Conservation (phyloP, 2,113 vertebrate genomes). For the Channa maculata region DNA sequence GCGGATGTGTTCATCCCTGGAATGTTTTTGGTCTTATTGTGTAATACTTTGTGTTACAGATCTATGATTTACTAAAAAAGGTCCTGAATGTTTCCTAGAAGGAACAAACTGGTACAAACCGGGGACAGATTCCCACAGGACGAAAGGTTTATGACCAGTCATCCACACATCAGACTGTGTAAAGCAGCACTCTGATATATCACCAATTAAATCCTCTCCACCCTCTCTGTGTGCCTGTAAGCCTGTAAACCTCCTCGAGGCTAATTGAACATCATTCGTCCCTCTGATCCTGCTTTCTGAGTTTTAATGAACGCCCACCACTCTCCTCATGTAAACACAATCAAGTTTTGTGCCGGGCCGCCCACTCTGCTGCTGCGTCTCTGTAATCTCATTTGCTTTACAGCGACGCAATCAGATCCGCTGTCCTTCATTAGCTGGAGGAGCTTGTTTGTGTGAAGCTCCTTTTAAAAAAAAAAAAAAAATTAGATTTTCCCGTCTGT, state of each 20-base stretch:
- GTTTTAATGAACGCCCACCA: slow-evolving; percentile 44
- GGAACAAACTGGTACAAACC: no score
- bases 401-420: slow-evolving; percentile 39
- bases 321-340: slow-evolving; percentile 28
- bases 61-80: no score
- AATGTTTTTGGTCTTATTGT: no score
- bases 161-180: no score
- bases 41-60: no score
- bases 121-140: no score
- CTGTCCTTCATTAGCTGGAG: slow-evolving; percentile 51
- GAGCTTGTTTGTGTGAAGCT: slow-evolving; percentile 32
- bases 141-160: no score
- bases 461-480: slow-evolving; percentile 10
- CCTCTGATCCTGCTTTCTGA: slow-evolving; percentile 31
- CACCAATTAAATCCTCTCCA: slow-evolving; percentile 18
- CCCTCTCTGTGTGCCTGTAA: neutral
- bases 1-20: no score
- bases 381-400: slow-evolving; percentile 38
- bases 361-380: slow-evolving; percentile 20
- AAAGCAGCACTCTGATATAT: neutral
- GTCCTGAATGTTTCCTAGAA: no score
- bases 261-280: slow-evolving; percentile 31
- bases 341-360: neutral
- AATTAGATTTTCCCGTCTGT: neutral
- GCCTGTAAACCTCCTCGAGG: slow-evolving; percentile 11